Evolutionary conservation across 2,888 invertebrate species (phyloP).

Genomic region (Theristus sp.): DNA sequence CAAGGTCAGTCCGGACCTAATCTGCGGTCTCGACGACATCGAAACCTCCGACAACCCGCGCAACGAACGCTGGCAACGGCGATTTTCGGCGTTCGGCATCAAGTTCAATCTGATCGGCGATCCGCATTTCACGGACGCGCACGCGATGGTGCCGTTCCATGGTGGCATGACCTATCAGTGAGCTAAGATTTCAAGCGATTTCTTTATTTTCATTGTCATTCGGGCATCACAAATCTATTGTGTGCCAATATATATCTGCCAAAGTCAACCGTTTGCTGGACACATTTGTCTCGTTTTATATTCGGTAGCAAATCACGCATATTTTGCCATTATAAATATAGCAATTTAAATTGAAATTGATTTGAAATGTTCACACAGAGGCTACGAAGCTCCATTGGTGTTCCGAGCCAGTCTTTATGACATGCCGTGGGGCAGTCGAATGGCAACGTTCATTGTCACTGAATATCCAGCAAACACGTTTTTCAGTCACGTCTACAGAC

Average conservation of each 20-base stretch:
- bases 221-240: too few species aligned
- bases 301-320: too few species aligned
- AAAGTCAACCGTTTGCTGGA: too few species aligned
- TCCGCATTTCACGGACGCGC: neutral
- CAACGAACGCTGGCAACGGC: neutral
- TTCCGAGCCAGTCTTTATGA: too few species aligned
- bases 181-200: neutral
- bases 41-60: neutral
- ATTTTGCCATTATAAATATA: too few species aligned
- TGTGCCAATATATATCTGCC: too few species aligned
- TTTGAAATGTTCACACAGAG: too few species aligned
- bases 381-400: too few species aligned
- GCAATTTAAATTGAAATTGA: too few species aligned
- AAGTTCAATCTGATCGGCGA: neutral
- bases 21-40: neutral
- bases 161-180: neutral
- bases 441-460: neutral
- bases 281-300: too few species aligned
- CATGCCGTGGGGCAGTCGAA: neutral
- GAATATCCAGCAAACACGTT: constrained; percentile 18
- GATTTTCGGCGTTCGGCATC: neutral
- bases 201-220: neutral
- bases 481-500: constrained; percentile 20
- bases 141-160: neutral
- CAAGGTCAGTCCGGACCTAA: neutral